These are phyloP conservation scores for Proteles cristata DNA, from an alignment of 2,113 vertebrate species.

Conservation along the genomic window DNA sequence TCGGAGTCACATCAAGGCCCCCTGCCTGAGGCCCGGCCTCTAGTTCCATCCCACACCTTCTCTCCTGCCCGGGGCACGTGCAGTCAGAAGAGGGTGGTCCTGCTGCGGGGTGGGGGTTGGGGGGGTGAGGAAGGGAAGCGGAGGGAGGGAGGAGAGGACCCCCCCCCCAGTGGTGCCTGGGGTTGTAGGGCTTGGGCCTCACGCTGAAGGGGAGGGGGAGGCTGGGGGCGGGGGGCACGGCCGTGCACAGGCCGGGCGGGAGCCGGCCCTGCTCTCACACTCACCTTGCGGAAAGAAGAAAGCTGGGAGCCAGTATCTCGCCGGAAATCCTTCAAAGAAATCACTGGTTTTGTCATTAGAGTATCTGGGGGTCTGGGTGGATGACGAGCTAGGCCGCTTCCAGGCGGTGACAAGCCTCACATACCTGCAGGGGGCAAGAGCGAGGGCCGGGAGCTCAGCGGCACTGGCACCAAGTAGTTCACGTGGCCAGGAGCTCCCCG, in stretches of 20 bases:
- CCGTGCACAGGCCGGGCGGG: background rate
- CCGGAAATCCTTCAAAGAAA: constrained; percentile 46
- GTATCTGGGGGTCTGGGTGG: fast-evolving
- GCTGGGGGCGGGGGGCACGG: background rate
- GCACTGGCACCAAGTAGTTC: fast-evolving
- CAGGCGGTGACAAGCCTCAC: background rate
- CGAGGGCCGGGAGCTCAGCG: background rate
- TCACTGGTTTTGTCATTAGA: background rate
- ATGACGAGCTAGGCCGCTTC: background rate
- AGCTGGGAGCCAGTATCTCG: constrained; percentile 83
- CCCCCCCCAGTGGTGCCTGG: background rate
- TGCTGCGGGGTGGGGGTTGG: background rate
- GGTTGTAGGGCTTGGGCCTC: background rate
- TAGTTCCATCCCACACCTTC: background rate
- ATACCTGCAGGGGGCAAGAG: constrained; percentile 61
- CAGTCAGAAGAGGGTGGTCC: too few relatives aligned
- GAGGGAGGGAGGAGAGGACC: background rate
- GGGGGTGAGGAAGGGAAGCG: background rate
- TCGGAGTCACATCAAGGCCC: too few relatives aligned
- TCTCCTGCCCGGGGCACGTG: background rate
- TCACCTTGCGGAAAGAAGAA: constrained; percentile 86
- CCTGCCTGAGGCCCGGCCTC: background rate
- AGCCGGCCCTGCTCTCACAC: background rate
- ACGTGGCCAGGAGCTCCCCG: background rate
- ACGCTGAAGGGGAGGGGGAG: background rate